Conservation (phyloP, 2,888 invertebrate species). For the Erebia palarica region DNA sequence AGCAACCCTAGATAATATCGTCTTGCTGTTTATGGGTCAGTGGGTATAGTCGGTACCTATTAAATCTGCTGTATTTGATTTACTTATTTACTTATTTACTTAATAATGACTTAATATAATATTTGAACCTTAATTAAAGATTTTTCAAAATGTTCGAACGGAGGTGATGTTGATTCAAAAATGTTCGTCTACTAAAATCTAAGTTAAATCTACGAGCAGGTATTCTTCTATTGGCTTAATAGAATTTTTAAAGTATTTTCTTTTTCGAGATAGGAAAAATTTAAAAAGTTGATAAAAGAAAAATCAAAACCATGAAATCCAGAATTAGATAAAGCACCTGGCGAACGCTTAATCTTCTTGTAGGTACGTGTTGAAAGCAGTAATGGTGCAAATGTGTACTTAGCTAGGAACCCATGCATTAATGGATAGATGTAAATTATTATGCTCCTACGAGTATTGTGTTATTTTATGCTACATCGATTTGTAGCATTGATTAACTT, state of each 20-base stretch:
- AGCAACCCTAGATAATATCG: not conserved
- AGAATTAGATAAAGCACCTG: not conserved
- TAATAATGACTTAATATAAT: not conserved
- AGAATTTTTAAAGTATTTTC: too few relatives aligned
- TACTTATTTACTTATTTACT: constrained; percentile 8
- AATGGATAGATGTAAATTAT: not conserved
- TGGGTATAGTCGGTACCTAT: constrained; percentile 18
- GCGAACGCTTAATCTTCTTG: not conserved
- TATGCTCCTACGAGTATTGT: not conserved
- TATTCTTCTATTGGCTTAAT: too few relatives aligned
- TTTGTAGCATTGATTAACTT: not conserved
- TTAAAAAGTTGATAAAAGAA: not conserved
- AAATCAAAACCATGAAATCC: not conserved
- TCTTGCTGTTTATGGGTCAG: constrained; percentile 18
- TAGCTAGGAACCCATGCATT: not conserved
- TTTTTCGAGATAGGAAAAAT: too few relatives aligned
- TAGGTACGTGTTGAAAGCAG: not conserved
- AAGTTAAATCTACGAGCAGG: too few relatives aligned
- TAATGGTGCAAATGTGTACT: not conserved
- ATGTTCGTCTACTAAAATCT: too few relatives aligned
- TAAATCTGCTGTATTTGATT: constrained; percentile 11
- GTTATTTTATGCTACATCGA: not conserved
- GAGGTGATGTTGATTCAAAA: too few relatives aligned
- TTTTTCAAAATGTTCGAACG: not conserved
- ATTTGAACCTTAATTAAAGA: not conserved